These are phyloP conservation scores for Hyposoter didymator DNA, from an alignment of 2,888 invertebrate species.

Conservation along the genomic window DNA sequence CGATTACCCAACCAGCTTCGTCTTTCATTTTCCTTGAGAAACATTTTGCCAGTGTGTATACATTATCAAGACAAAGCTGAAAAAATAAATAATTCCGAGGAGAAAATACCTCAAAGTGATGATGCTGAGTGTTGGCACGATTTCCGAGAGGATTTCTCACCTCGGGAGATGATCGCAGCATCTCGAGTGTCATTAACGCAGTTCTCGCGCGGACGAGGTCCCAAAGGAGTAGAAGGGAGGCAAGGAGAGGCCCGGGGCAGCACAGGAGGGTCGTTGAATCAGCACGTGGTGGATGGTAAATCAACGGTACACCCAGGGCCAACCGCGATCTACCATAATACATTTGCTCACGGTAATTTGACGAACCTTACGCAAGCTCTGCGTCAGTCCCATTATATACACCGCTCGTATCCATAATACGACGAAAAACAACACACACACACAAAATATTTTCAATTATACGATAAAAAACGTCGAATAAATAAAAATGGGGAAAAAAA, in stretches of 20 bases:
- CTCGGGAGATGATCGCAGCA: constrained; percentile 63
- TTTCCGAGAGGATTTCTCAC: constrained; percentile 63
- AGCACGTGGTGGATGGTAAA: constrained; percentile 58
- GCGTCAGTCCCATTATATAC: constrained; percentile 1
- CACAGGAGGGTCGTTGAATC: constrained; percentile 59
- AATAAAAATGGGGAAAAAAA: background rate
- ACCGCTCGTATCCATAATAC: background rate
- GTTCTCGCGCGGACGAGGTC: constrained; percentile 27
- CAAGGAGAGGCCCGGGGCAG: background rate
- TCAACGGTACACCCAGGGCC: constrained; percentile 42
- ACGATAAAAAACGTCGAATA: background rate
- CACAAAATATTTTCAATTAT: background rate
- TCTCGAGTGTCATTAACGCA: constrained; percentile 64
- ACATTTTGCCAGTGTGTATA: constrained; percentile 29
- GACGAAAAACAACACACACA: background rate
- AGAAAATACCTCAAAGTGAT: constrained; percentile 66
- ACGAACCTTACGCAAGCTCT: constrained; percentile 43
- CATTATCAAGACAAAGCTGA: background rate
- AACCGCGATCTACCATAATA: constrained; percentile 53
- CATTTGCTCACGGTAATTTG: constrained; percentile 35
- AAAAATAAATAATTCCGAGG: constrained; percentile 37
- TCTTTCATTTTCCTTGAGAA: constrained; percentile 38
- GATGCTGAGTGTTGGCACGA: constrained; percentile 64
- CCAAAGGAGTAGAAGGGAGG: background rate
- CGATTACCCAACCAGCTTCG: constrained; percentile 28